Base-by-base conservation (phyloP, 2,113 vertebrate species). In the Dipodomys spectabilis region DNA sequence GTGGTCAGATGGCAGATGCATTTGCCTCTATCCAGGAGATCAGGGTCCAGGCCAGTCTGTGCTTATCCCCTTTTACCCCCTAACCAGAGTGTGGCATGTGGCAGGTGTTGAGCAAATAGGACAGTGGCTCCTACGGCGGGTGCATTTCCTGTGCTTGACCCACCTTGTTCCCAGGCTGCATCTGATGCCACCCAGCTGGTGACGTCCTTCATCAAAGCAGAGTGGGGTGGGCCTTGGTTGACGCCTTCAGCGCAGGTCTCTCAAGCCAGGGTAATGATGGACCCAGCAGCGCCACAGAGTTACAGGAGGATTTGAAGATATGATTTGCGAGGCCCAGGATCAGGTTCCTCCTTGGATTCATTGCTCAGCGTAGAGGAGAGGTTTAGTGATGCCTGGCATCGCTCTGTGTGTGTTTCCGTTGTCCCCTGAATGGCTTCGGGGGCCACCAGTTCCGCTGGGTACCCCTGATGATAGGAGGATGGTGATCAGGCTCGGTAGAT, bases 391-490 rank as follows among this genome's bases (percentile, higher is more conserved):
- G 2, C 4, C 22, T 28, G 39, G 19, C 7, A 1, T 28, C 16
- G 15, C 19, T 0, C 23, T 1, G 0, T 8, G 0, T 15, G 0
- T 20, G 22, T 67, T 30, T 30, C 72, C 20, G 35, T 72, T 32
- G 69, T 45, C 79, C 39, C n/a, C 4, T 0, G 8, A 62, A 39
- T 19, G 28, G 49, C 67, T 18, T 19, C 13, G 35, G 71, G 27
- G 80, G 86, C 23, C 28, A 19, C 2, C 0, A 11, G 32, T 65
- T 72, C 67, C 22, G 57, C 39, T 30, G n/a, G 81, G 62, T 25
- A 71, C 90, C 72, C 93, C 71, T 75, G 16, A 3, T 49, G 2
- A 8, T 1, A 22, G 13, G 6, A 89, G 16, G 85, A 6, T 28
- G 65, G 5, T 71, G 25, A 88, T 6, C n/a, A 73, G 88, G 39